Evolutionary conservation across 2,797 vertebrate species (phyloP), one percentile per base, ranked within the genome.

Genomic region (Sebastes hubbsi): DNA sequence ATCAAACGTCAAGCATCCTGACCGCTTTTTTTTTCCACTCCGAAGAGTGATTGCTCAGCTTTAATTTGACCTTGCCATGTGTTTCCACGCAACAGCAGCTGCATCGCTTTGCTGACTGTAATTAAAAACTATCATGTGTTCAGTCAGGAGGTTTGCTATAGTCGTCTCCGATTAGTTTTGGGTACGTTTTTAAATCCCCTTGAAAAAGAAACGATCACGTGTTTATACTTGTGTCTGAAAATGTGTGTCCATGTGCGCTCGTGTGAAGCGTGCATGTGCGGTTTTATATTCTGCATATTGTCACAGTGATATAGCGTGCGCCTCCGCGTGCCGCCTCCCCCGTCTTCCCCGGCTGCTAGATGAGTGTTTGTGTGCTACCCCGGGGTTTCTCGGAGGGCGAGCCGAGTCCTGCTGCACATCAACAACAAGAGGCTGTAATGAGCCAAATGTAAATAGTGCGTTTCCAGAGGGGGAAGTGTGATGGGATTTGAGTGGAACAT

Each of bases 381-480:
- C 83, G 56, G 92, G 89, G 92, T 92, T 90, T 86, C 90, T 91
- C 87, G 20, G 86, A 91, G 93, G 91, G 91, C 89, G 88, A 85
- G 88, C 87, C 5, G 77, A 88, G 89, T 88, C 91, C 91, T 93
- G 90, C 90, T 88, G 89, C 87, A 89, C 77, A 76, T 90, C 90
- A 89, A 86, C 91, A 92, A 90, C 91, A 92, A 90, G 86, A 89
- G 86, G 75, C 88, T 80, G 55, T 89, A 90, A 95, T 93, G 92
- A 94, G 92, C 88, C 84, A 80, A 90, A 90, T 94, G 93, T 94
- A 94, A 92, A 94, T 91, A 90, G 87, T 87, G 87, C 49, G 29
- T 88, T 91, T 93, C 88, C 88, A 92, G 89, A 90, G 87, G 88
- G 87, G 93, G 87, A 92, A 87, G 90, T 92, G 87, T 88, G 90